Conservation (phyloP, 2,113 vertebrate species). For the Cebus imitator region DNA sequence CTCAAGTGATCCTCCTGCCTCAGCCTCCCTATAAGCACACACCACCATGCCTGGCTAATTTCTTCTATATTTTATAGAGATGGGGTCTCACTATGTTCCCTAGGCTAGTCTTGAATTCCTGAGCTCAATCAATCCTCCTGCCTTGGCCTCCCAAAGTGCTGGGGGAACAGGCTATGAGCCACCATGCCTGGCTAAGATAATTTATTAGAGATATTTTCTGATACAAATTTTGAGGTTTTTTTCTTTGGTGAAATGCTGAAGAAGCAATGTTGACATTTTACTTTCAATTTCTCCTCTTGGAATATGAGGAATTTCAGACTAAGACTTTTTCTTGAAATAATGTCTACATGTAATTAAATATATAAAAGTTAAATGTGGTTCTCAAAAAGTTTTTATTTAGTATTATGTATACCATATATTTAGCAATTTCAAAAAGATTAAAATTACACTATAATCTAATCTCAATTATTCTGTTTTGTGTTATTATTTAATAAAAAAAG, state of each 20-base stretch:
- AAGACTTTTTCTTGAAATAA: conserved; percentile 4
- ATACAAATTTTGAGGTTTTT: conserved; percentile 20
- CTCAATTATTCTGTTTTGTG: neutral
- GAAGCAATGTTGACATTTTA: conserved; percentile 24
- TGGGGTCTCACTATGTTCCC: too few relatives aligned
- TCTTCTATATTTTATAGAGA: too few relatives aligned
- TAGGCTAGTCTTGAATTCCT: too few relatives aligned
- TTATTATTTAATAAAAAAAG: neutral
- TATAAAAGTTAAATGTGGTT: neutral
- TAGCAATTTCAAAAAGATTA: neutral
- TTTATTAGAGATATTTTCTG: conserved; percentile 38
- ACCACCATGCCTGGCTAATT: too few relatives aligned
- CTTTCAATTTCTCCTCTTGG: neutral
- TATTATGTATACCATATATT: neutral
- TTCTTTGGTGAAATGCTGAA: neutral
- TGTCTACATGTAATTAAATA: conserved; percentile 24
- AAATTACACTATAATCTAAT: neutral
- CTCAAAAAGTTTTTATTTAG: conserved; percentile 23
- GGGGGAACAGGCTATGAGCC: too few relatives aligned
- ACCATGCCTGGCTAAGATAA: neutral
- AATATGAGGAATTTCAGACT: conserved; percentile 6
- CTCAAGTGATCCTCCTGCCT: too few relatives aligned
- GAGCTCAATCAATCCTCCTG: too few relatives aligned
- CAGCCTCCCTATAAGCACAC: too few relatives aligned
- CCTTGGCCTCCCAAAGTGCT: too few relatives aligned